Evolutionary conservation across 2,797 vertebrate species (phyloP), one percentile per base, ranked within the genome.

Genomic region (Craterocephalus amniculus): DNA sequence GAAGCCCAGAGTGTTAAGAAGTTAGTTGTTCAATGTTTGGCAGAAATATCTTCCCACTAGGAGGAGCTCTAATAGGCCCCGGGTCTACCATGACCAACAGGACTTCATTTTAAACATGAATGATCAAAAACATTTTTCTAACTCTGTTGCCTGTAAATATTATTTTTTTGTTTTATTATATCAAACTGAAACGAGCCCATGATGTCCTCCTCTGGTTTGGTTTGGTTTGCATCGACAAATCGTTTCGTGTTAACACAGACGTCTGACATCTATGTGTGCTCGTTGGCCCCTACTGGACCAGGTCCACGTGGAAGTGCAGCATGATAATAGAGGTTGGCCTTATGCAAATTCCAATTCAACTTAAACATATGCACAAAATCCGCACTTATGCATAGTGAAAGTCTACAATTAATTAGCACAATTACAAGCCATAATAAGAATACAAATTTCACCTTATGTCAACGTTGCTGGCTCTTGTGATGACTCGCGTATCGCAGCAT

Each of bases 201-300:
- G 0, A 13, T 55, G 2, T 20, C 8, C 2, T 20, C 8, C 2
- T 5, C 2, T 59, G 18, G 20, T 32, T 32, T 48, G 26, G 52
- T 54, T n/a, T 31, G 59, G 43, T 52, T 65, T 34, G 36, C 45
- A 60, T 79, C 43, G 75, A 76, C 62, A 85, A 64, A 8, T 22
- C 24, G 29, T 56, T 40, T 76, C 67, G 32, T 89, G 76, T 92
- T 91, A 81, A 86, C 83, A 80, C 82, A 89, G 79, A 90, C 80
- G 67, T 90, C 86, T 87, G 81, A 80, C 67, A 76, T 70, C 71
- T 77, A 76, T 80, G 80, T 76, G 80, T 73, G 80, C 70, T 71
- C 56, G 26, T 69, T 71, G 74, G 49, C 60, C 55, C 35, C 34
- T 16, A 64, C 76, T 80, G 84, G 83, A 80, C 75, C 65, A 60